Evolutionary conservation across 2,797 vertebrate genomes (phyloP), one percentile per base, ranked within the genome.

Genomic region (Pantherophis alleghaniensis): DNA sequence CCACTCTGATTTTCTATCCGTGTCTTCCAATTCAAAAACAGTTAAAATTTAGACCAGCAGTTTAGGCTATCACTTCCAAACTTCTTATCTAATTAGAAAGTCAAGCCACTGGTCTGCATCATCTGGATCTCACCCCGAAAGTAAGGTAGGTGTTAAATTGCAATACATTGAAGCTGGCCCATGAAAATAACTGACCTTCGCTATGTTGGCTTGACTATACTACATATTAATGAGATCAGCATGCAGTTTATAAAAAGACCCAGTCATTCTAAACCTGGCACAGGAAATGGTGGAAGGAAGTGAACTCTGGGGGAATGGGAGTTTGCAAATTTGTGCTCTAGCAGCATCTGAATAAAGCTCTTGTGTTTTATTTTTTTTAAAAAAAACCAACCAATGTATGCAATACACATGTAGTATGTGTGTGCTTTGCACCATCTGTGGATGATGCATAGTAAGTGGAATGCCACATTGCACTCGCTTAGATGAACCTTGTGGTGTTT

Each of bases 281-380:
- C 96, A 97, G 97, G 96, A 97, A 97, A 95, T 6, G n/a, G 95
- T 95, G 96, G 96, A 96, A 96, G 97, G 96, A 97, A 97, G 93
- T 2, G 0, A 93, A 94, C 63, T 0, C 94, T 59, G 92, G 90
- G 90, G 94, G 93, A 93, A 95, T 94, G 74, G 95, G 89, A 94
- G 91, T 94, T 95, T 92, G 0, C 92, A 0, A 87, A 91, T 90
- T 88, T 1, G 91, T 92, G 57, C 56, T 90, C 0, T 9, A 93
- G 94, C 4, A 92, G 95, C 24, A 10, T 47, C 92, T 93, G 95
- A 92, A 94, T 91, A 26, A 93, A 95, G 60, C 4, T 0, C 88
- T 93, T 16, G 94, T 1, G 7, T 93, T 51, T 51, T 51, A 51
- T 56, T 63, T 69, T 94, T 59, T 63, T 51, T 51, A 3, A 3